These are phyloP conservation scores for Petrocephalus sullivani DNA, from an alignment of 2,797 vertebrate genomes.

Conservation along the genomic window DNA sequence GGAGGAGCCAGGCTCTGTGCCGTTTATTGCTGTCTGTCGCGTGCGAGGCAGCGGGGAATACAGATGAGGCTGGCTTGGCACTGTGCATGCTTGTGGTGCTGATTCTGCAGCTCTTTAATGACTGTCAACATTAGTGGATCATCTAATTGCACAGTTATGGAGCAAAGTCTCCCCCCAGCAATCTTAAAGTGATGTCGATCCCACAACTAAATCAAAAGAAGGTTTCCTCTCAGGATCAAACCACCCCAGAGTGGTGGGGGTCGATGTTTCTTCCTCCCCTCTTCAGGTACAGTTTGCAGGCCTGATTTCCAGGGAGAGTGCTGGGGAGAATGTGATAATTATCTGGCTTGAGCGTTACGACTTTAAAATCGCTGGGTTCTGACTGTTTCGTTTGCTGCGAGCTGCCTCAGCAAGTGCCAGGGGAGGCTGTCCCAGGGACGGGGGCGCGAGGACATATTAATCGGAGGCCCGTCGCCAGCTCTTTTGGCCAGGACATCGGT, in stretches of 20 bases:
- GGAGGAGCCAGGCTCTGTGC: neutral
- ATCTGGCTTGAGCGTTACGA: neutral
- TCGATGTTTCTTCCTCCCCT: neutral
- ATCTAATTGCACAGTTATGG: neutral
- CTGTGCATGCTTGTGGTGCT: neutral
- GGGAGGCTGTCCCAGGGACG: neutral
- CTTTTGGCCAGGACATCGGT: neutral
- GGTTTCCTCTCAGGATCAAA: neutral
- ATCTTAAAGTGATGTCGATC: neutral
- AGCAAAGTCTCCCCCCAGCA: neutral
- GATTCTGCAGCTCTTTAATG: neutral
- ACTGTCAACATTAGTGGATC: neutral
- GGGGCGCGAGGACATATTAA: neutral
- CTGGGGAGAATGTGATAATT: neutral
- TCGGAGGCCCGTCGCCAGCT: neutral
- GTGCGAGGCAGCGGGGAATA: neutral
- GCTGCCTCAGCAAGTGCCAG: too few species aligned
- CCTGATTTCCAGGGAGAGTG: neutral
- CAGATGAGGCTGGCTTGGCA: neutral
- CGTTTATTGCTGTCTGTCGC: neutral
- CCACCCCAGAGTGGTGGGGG: neutral
- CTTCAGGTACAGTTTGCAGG: neutral
- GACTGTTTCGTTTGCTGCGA: neutral
- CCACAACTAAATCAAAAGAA: neutral
- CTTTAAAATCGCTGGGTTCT: neutral